Evolutionary conservation across 1,140 invertebrate genomes (phyloP), one percentile per base, ranked within the genome.

Genomic region (Cyphomyrmex costatus): DNA sequence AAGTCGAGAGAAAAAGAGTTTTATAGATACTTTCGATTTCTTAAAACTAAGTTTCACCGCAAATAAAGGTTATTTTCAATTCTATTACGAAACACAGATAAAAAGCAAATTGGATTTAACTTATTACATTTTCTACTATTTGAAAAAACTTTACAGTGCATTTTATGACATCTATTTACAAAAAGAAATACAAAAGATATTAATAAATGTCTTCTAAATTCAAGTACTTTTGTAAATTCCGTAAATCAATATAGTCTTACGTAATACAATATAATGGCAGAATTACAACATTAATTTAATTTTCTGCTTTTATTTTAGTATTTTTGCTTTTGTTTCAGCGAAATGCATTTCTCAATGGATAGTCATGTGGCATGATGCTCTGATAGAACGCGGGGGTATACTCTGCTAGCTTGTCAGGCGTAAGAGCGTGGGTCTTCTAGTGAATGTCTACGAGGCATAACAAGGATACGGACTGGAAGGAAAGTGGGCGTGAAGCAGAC

Each of bases 401-500:
- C 30, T 71, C 78, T 42, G 79, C 24, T 10, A 58, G 49, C 16
- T 58, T 82, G 66, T 71, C 66, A 21, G 19, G 19, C 46, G 51
- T 73, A 58, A 73, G 42, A 82, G 51, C 49, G 66, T 58, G 33
- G 19, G 21, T 60, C 79, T 82, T 82, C 6, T 19, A 71, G 56
- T 27, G 27, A 78, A 14, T 66, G 77, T 68, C 66, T 86, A 58
- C 70, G 83, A 65, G 63, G 74, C 66, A 76, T 76, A 87, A 84
- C 88, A 73, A 71, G 82, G 82, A 86, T 89, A 88, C 82, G 86
- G 46, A 85, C 70, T 70, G 61, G 77, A 77, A 87, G 88, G 76
- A 91, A 91, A 91, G 85, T 83, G 85, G 82, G 86, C 88, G 88
- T 90, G 85, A 90, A 91, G 86, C 88, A 78, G 90, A 85, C 90